Conservation (phyloP, 2,888 invertebrate species). For the Athalia rosae region DNA sequence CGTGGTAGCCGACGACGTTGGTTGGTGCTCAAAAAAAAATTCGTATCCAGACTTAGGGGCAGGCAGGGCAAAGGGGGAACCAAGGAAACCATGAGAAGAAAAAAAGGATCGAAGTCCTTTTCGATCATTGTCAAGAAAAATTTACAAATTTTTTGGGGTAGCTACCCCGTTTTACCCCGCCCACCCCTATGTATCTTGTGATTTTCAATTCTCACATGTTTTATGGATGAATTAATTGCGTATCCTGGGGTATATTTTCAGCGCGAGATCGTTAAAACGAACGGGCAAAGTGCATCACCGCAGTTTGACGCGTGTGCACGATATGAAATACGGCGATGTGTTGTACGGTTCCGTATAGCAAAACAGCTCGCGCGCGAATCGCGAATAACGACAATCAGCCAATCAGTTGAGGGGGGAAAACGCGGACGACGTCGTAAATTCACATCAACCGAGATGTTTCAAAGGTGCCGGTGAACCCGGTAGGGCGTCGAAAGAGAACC, state of each 20-base stretch:
- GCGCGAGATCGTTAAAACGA: slow-evolving; percentile 29
- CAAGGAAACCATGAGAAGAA: too few relatives aligned
- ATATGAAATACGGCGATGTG: slow-evolving; percentile 35
- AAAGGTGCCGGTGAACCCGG: too few relatives aligned
- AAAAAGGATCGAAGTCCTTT: too few relatives aligned
- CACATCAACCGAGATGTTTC: neutral
- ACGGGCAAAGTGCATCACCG: slow-evolving; percentile 18
- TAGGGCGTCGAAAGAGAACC: too few relatives aligned
- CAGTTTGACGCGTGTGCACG: neutral
- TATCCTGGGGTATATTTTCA: neutral
- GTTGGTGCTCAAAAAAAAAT: too few relatives aligned
- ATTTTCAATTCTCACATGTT: neutral
- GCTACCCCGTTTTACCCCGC: too few relatives aligned
- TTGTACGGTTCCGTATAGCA: neutral
- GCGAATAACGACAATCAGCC: slow-evolving; percentile 15
- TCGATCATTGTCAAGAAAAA: too few relatives aligned
- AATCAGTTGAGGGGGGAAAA: slow-evolving; percentile 13
- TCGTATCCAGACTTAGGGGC: too few relatives aligned
- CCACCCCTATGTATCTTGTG: too few relatives aligned
- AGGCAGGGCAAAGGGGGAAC: too few relatives aligned
- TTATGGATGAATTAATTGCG: neutral
- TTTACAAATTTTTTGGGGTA: too few relatives aligned
- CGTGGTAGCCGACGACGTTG: too few relatives aligned
- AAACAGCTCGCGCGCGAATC: neutral
- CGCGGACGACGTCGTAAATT: slow-evolving; percentile 29